Evolutionary conservation across 2,113 vertebrate species (phyloP).

Genomic region (Mustela nigripes): DNA sequence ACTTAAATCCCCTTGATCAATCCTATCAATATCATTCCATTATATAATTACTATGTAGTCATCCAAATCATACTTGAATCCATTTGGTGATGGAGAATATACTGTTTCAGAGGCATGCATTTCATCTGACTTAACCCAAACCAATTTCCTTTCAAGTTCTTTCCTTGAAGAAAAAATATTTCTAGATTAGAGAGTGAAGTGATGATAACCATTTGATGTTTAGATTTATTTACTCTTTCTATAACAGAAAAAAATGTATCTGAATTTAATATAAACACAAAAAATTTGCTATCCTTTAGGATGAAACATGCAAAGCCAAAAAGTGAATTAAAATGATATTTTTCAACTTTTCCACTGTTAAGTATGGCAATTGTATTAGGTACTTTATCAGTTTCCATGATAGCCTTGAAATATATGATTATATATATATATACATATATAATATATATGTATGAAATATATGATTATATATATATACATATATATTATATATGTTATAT

Average conservation of each 20-base stretch:
- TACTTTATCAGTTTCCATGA: no score
- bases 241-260: neutral
- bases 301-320: neutral
- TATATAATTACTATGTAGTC: neutral
- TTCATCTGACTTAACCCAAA: neutral
- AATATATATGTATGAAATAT: no score
- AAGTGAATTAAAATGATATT: neutral
- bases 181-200: conserved; percentile 16
- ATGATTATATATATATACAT: no score
- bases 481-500: no score
- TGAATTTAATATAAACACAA: neutral
- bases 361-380: neutral
- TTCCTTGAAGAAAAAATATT: neutral
- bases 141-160: neutral
- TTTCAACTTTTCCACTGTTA: neutral
- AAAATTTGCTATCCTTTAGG: neutral
- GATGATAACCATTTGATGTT: neutral
- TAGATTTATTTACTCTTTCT: neutral
- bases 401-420: no score
- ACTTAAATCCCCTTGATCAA: neutral
- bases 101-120: neutral
- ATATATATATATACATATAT: no score
- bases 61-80: neutral
- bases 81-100: neutral
- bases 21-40: neutral